phyloP scores from a whole-genome alignment of 2,113 vertebrate genomes.

The Hemicordylus capensis region DNA sequence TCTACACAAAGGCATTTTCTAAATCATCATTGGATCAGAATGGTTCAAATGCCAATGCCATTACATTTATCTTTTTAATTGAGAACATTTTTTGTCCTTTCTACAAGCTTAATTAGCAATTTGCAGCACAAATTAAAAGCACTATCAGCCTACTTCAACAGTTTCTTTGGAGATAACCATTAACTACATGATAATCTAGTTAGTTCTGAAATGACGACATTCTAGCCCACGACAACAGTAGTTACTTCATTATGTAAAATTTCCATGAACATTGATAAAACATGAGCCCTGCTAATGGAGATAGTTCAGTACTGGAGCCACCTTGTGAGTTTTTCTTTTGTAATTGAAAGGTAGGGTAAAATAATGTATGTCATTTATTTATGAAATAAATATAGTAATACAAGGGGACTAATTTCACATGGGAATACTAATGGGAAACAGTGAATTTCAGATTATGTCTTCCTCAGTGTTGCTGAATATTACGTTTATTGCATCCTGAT shows the following conservation, averaged over 20 bases:
- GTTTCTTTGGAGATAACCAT: slow-evolving; percentile 65
- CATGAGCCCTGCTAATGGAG: slow-evolving; percentile 49
- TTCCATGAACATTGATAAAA: background rate
- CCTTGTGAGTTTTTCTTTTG: no score
- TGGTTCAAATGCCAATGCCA: slow-evolving; percentile 41
- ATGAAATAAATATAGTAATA: no score
- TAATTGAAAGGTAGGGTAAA: no score
- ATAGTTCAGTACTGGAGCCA: background rate
- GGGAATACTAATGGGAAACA: background rate
- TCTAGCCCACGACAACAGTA: background rate
- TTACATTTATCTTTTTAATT: slow-evolving; percentile 63
- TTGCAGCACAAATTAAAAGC: slow-evolving; percentile 71
- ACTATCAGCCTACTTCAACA: slow-evolving; percentile 66
- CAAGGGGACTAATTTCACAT: slow-evolving; percentile 40
- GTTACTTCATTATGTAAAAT: slow-evolving; percentile 20
- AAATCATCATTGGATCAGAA: slow-evolving; percentile 14
- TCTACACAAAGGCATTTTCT: slow-evolving; percentile 1
- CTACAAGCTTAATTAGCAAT: slow-evolving; percentile 70
- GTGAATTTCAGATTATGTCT: background rate
- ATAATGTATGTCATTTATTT: no score
- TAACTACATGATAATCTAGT: slow-evolving; percentile 62
- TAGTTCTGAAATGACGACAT: slow-evolving; percentile 62
- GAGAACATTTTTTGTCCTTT: slow-evolving; percentile 58
- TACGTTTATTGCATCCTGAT: background rate
- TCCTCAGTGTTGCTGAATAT: background rate